These are phyloP conservation scores for Muricea muricata DNA, from an alignment of 92 coral and sea anemone genomes.

Conservation along the genomic window DNA sequence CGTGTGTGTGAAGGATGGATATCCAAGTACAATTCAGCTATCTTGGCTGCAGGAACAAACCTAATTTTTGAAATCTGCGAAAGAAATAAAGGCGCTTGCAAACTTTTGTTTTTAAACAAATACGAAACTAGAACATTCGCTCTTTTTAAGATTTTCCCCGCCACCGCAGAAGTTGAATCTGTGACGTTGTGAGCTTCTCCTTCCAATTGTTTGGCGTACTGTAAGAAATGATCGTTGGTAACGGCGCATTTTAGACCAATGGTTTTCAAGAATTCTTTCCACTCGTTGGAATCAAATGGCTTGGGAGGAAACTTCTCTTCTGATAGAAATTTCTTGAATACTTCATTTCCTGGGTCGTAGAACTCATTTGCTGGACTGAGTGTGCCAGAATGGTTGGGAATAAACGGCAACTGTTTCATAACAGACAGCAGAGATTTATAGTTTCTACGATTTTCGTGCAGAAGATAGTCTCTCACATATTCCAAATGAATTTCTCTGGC, in stretches of 20 bases:
- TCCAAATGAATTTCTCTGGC: slow-evolving; percentile 32
- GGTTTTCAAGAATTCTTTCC: slow-evolving; percentile 39
- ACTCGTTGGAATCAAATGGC: slow-evolving; percentile 9
- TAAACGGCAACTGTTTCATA: slow-evolving; percentile 34
- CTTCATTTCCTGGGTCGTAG: slow-evolving; percentile 44
- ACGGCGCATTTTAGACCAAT: slow-evolving; percentile 49
- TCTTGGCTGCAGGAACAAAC: slow-evolving; percentile 50
- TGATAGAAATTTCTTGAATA: slow-evolving; percentile 12
- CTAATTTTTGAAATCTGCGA: slow-evolving; percentile 42
- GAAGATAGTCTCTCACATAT: slow-evolving; percentile 37
- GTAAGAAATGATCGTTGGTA: slow-evolving; percentile 24
- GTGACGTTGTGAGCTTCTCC: not conserved
- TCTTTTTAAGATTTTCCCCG: not conserved
- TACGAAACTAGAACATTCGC: slow-evolving; percentile 23
- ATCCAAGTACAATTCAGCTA: slow-evolving; percentile 5
- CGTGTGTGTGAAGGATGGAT: slow-evolving; percentile 25
- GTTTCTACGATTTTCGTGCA: not conserved
- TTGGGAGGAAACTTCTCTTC: slow-evolving; percentile 45
- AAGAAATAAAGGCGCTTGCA: slow-evolving; percentile 34
- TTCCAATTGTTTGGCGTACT: slow-evolving; percentile 19
- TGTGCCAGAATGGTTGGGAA: slow-evolving; percentile 20
- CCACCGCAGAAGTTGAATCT: not conserved
- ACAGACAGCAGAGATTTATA: not conserved
- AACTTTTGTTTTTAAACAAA: slow-evolving; percentile 23
- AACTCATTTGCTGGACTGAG: slow-evolving; percentile 40